Evolutionary conservation across 1,140 invertebrate species (phyloP), one percentile per base, ranked within the genome.

Genomic region (Cotesia glomerata): DNA sequence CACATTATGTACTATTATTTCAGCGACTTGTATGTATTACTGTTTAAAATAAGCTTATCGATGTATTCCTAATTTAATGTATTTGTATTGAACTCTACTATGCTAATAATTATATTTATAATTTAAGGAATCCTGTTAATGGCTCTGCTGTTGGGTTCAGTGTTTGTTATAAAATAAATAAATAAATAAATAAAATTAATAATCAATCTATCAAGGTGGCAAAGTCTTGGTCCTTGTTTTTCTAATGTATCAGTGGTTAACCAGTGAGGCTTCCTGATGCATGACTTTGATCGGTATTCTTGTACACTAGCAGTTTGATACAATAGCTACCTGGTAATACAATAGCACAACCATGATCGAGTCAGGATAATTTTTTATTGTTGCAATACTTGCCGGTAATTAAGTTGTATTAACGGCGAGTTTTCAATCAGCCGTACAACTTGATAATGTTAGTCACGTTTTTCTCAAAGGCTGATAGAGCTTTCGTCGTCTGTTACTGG

Each of bases 401-500:
- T 39, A 7, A 39, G 36, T 39, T 39, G 36, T 39, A 39, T 39
- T 39, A 39, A 8, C 36, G 9, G 36, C 36, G 9, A 39, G 5
- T 39, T 39, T 39, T 7, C 5, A 7, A 39, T 39, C 80, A 87
- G 87, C 88, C 86, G 82, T 84, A 82, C 86, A 85, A 85, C 84
- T 87, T 76, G 77, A 76, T 84, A 84, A 87, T 82, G 84, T 83
- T 82, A 92, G 91, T 95, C 94, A 95, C 93, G 94, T 95, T 92
- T 95, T 94, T 91, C 94, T 94, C 90, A 96, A 94, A 85, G 95
- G 94, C 89, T 95, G 93, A 86, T 39, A 39, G 9, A 95, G 91
- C 91, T 96, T 97, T 90, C 95, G 93, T 91, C 96, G 95, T 90
- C 94, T 95, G 91, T 95, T 96, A 91, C 94, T 87, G 89, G 93